Percentiles rank a stretch among this genome's conserved stretches.
phyloP scores from a whole-genome alignment of 37 sponge, comb jelly and placozoan genomes.

The Ianthella basta region DNA sequence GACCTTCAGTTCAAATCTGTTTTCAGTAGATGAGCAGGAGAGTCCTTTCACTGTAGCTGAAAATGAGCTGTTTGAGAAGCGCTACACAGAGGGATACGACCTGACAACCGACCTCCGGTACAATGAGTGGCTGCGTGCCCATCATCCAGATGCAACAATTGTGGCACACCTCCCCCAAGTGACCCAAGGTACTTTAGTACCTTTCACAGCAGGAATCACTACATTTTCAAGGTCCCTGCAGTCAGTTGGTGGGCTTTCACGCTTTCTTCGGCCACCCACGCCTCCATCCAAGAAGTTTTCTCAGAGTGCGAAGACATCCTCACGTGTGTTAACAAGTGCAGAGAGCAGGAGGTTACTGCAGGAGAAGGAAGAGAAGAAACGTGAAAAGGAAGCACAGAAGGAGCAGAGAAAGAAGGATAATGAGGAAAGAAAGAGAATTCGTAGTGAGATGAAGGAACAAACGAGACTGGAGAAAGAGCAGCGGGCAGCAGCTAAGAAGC shows the following conservation, averaged over 20 bases:
- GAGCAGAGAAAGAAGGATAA: not conserved
- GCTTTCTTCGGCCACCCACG: not conserved
- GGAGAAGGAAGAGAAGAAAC: not conserved
- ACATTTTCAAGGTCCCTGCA: too few relatives aligned
- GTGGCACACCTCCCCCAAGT: not conserved
- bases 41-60: slow-evolving; percentile 22
- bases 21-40: slow-evolving; percentile 10
- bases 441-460: slow-evolving; percentile 4
- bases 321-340: slow-evolving; percentile 11
- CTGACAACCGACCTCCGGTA: not conserved
- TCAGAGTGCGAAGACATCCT: slow-evolving; percentile 1
- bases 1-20: not conserved
- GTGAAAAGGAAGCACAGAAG: slow-evolving; percentile 1
- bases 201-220: not conserved
- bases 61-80: not conserved
- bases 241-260: too few relatives aligned
- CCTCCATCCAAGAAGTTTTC: slow-evolving; percentile 12
- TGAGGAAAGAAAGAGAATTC: slow-evolving; percentile 4
- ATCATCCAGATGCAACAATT: not conserved
- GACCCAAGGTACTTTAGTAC: not conserved
- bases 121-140: not conserved
- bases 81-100: too few relatives aligned
- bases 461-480: not conserved
- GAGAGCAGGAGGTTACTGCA: not conserved
- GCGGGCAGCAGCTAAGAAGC: not conserved